A percentile compares a stretch with the other conserved stretches of the same genome.
Conservation (phyloP, 2,888 invertebrate species). For the Diarsia mendica region DNA sequence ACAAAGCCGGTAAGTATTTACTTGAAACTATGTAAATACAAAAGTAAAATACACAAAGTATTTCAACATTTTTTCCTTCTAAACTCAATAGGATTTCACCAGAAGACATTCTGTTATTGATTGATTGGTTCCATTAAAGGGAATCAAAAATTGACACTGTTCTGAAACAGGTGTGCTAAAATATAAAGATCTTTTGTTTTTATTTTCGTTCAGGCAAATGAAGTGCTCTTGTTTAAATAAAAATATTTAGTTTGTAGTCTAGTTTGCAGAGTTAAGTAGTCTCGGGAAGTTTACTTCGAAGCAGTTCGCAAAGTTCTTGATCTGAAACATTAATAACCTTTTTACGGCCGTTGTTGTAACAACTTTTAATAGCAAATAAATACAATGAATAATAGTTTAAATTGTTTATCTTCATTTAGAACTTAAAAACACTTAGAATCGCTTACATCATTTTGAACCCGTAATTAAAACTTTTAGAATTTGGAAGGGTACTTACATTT, state of each 20-base stretch:
- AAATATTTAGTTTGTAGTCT: conserved; percentile 48
- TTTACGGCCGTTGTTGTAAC: conserved; percentile 61
- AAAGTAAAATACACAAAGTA: conserved; percentile 32
- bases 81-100: conserved; percentile 27
- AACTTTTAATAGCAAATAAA: conserved; percentile 58
- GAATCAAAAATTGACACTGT: conserved; percentile 37
- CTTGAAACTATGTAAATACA: conserved; percentile 49
- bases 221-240: conserved; percentile 46
- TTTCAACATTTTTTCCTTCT: conserved; percentile 33
- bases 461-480: neutral
- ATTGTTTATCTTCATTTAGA: conserved; percentile 26
- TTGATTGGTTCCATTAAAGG: conserved; percentile 45
- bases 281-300: conserved; percentile 64
- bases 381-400: conserved; percentile 40
- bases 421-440: conserved; percentile 30
- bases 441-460: conserved; percentile 15
- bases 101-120: conserved; percentile 40
- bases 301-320: conserved; percentile 66
- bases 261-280: conserved; percentile 59
- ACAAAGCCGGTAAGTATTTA: conserved; percentile 43
- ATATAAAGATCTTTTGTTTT: conserved; percentile 19
- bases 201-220: conserved; percentile 20
- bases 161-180: conserved; percentile 38
- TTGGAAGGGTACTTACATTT: neutral
- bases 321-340: conserved; percentile 70